These are phyloP conservation scores for Globia sparganii DNA, from an alignment of 2,888 invertebrate genomes.

Conservation along the genomic window DNA sequence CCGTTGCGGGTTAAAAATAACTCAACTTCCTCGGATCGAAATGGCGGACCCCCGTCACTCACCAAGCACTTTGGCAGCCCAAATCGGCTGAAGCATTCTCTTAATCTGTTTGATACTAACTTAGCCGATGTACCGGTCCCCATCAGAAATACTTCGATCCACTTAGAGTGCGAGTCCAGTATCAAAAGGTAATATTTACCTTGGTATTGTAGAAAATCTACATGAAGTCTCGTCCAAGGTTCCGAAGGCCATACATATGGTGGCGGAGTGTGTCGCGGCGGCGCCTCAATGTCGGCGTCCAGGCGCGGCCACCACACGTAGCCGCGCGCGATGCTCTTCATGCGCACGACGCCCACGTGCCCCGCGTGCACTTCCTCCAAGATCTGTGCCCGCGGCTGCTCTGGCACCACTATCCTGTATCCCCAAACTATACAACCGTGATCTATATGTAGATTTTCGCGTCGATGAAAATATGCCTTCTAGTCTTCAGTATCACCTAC, in stretches of 20 bases:
- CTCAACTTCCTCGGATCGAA: background rate
- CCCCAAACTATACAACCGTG: constrained; percentile 1
- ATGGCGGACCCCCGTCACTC: constrained; percentile 8
- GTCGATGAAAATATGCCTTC: constrained; percentile 22
- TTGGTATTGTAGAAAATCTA: background rate
- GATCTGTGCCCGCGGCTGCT: no score
- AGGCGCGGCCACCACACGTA: no score
- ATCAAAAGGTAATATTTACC: background rate
- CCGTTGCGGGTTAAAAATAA: background rate
- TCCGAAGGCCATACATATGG: no score
- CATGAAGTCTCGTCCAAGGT: background rate
- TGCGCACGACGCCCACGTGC: no score
- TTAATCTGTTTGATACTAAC: background rate
- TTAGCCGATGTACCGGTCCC: background rate
- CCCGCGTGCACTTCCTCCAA: no score
- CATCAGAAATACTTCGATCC: background rate
- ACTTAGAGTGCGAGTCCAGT: background rate
- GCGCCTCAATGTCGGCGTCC: no score
- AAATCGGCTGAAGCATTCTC: background rate
- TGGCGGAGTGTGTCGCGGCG: no score
- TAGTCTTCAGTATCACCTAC: background rate
- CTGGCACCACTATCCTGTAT: constrained; percentile 5
- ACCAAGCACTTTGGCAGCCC: background rate
- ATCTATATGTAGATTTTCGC: background rate
- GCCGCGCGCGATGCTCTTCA: no score